Percentiles rank a stretch among this genome's conserved stretches.
Evolutionary conservation across 1,140 invertebrate species (phyloP).

Genomic region (Antheraea pernyi): DNA sequence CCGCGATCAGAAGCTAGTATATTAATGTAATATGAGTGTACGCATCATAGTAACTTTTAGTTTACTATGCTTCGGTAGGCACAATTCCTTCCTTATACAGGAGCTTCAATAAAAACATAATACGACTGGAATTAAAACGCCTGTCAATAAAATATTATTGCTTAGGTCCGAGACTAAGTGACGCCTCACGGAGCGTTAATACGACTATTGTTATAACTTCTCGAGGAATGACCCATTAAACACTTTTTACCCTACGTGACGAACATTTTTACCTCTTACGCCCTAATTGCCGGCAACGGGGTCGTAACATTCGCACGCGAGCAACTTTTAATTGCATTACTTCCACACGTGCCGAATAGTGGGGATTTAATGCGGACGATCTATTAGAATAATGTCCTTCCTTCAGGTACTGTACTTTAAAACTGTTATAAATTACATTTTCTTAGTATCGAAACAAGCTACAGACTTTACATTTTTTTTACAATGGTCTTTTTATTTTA

Average conservation of each 20-base stretch:
- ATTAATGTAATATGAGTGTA: too few species aligned
- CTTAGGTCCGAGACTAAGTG: background rate
- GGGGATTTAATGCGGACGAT: background rate
- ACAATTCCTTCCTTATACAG: too few species aligned
- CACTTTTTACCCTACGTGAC: slow-evolving; percentile 1
- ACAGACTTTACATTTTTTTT: too few species aligned
- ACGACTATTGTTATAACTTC: background rate
- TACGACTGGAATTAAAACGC: background rate
- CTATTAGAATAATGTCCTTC: background rate
- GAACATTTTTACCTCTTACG: slow-evolving; percentile 1
- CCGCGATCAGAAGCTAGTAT: too few species aligned
- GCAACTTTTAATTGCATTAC: slow-evolving; percentile 42
- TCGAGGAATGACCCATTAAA: background rate
- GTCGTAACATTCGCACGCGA: slow-evolving; percentile 30
- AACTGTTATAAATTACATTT: too few species aligned
- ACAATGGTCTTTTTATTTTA: too few species aligned
- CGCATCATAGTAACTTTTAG: too few species aligned
- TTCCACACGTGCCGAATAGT: slow-evolving; percentile 13
- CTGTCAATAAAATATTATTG: background rate
- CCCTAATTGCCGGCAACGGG: slow-evolving; percentile 27
- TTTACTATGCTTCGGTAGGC: too few species aligned
- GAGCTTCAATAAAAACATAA: too few species aligned
- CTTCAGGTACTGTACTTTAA: background rate
- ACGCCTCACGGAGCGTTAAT: background rate
- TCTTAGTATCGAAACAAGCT: too few species aligned